Conservation (phyloP, 2,888 invertebrate species). For the Tanypteryx hageni region DNA sequence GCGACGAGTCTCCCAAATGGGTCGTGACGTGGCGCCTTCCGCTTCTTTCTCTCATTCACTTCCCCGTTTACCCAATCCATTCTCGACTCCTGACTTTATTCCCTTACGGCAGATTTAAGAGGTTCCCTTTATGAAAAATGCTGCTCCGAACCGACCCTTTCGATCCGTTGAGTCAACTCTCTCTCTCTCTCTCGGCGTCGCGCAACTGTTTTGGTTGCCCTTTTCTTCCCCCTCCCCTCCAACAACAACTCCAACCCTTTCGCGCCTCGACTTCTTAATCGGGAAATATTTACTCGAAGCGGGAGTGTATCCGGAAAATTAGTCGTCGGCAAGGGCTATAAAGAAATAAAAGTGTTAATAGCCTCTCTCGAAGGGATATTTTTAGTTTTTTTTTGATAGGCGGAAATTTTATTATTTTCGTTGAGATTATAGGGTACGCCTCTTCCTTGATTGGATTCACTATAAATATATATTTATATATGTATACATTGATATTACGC, state of each 20-base stretch:
- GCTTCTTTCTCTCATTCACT: not conserved
- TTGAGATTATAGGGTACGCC: not conserved
- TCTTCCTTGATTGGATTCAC: too few relatives aligned
- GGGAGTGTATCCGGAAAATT: not conserved
- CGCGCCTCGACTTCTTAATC: not conserved
- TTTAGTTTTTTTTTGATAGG: not conserved
- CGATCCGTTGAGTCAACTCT: not conserved
- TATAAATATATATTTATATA: too few relatives aligned
- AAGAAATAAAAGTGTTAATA: not conserved
- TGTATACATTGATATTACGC: too few relatives aligned
- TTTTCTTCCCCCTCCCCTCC: not conserved
- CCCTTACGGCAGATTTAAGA: not conserved
- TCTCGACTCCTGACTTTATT: not conserved
- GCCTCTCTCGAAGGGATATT: not conserved
- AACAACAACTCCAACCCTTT: too few relatives aligned
- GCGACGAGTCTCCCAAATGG: too few relatives aligned
- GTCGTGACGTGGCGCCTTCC: not conserved
- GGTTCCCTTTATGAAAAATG: not conserved
- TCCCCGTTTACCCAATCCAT: not conserved
- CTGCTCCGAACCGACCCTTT: not conserved
- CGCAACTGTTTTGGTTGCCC: constrained; percentile 16
- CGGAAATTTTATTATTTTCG: constrained; percentile 11
- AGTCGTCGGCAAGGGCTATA: not conserved
- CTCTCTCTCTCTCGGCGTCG: not conserved
- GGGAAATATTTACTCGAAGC: not conserved